These are phyloP conservation scores for Heliconius erato DNA, from an alignment of 2,888 invertebrate species.

Conservation along the genomic window DNA sequence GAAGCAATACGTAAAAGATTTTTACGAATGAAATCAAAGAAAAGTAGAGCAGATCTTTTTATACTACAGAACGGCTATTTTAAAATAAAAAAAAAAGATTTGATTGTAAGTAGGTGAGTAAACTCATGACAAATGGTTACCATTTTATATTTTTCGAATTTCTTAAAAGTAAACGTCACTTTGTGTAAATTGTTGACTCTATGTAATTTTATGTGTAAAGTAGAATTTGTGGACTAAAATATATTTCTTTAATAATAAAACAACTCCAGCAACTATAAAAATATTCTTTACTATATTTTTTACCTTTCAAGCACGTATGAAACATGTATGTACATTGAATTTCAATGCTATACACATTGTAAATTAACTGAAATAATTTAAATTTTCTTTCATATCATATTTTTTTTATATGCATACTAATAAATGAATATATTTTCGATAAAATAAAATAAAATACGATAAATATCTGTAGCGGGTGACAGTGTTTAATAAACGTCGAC, in stretches of 20 bases:
- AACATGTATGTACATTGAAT: constrained; percentile 2
- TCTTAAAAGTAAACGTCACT: not conserved
- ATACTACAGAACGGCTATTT: constrained; percentile 2
- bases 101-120: constrained; percentile 24
- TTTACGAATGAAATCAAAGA: constrained; percentile 10
- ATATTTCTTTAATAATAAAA: not conserved
- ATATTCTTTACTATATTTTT: not conserved
- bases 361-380: constrained; percentile 18
- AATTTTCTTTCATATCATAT: not conserved
- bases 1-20: constrained; percentile 3
- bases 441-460: constrained; percentile 16
- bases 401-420: constrained; percentile 4
- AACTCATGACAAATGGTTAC: constrained; percentile 21
- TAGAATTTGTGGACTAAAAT: not conserved
- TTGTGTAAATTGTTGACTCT: not conserved
- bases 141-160: constrained; percentile 10
- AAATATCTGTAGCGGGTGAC: constrained; percentile 5
- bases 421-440: constrained; percentile 28
- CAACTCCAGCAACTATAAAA: not conserved
- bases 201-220: not conserved
- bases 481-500: constrained; percentile 25
- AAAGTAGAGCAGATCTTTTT: constrained; percentile 17
- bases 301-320: not conserved
- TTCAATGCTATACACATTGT: constrained; percentile 14
- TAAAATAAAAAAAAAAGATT: constrained; percentile 17